Evolutionary conservation across 2,888 invertebrate species (phyloP), one percentile per base, ranked within the genome.

Genomic region (Bibio marci): DNA sequence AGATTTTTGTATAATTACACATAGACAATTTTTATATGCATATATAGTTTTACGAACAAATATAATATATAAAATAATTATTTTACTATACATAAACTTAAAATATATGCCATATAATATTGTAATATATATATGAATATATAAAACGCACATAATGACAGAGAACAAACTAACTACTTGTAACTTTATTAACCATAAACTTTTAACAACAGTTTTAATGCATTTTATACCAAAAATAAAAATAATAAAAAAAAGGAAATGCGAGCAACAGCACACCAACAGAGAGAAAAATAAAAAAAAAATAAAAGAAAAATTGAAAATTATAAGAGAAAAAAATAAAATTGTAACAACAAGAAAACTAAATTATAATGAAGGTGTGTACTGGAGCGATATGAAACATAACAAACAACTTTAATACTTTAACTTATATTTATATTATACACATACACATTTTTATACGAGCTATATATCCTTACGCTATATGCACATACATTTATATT

Each of bases 201-300:
- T 31, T 31, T 31, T 31, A 31, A 31, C 31, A 31, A 31, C 31
- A 31, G 31, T 31, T 31, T 31, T 31, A 31, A 31, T 31, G 31
- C 15, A 31, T 31, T 31, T 14, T 31, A 31, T 31, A 31, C 8
- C 13, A 30, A 13, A 14, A n/a, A n/a, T n/a, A n/a, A n/a, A n/a
- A n/a, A n/a, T n/a, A n/a, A n/a, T n/a, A n/a, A n/a, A 31, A 31
- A 3, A 14, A 14, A 30, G 10, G 6, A 30, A 30, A 30, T 14
- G 10, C 3, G 31, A 15, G 14, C 13, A 31, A 31, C 13, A 31
- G 15, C 13, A 30, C 30, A 12, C 30, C n/a, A 31, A 31, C 31
- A 31, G 13, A 11, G 10, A 14, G 13, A 11, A 31, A 13, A 22
- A 22, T 22, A 4, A 6, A 22, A 8, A 22, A 22, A 22, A 22